Conservation (phyloP, 1,140 invertebrate genomes). For the Bombus breviceps region DNA sequence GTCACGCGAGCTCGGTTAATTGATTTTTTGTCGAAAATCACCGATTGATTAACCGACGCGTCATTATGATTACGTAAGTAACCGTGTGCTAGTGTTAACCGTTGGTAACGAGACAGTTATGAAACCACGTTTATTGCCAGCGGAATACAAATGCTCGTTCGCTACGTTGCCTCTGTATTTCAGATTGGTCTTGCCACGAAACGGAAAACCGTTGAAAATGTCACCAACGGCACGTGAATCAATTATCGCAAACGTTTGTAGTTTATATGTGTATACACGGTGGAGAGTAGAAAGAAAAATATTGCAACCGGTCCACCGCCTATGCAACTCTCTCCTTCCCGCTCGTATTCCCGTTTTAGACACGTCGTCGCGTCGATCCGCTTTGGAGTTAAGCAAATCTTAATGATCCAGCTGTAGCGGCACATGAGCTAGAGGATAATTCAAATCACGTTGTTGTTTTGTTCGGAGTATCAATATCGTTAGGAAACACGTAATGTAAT, state of each 20-base stretch:
- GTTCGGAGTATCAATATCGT: no score
- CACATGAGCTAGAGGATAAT: no score
- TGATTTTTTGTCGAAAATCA: slow-evolving; percentile 27
- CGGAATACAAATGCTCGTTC: slow-evolving; percentile 22
- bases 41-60: slow-evolving; percentile 8
- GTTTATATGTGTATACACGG: neutral
- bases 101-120: slow-evolving; percentile 29
- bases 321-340: slow-evolving; percentile 32
- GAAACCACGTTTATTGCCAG: slow-evolving; percentile 23
- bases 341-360: neutral
- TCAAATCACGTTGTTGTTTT: no score
- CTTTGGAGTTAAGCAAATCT: neutral
- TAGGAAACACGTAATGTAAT: no score
- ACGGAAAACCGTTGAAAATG: slow-evolving; percentile 48
- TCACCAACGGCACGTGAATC: slow-evolving; percentile 51
- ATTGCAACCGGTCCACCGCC: slow-evolving; percentile 42
- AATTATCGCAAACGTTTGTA: slow-evolving; percentile 45
- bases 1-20: slow-evolving; percentile 14
- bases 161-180: slow-evolving; percentile 21
- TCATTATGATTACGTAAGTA: neutral
- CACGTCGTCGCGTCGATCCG: no score
- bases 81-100: neutral
- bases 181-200: slow-evolving; percentile 18
- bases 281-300: slow-evolving; percentile 21
- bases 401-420: neutral